Base-by-base conservation (phyloP, 2,888 invertebrate species). In the Agonum fuliginosum region DNA sequence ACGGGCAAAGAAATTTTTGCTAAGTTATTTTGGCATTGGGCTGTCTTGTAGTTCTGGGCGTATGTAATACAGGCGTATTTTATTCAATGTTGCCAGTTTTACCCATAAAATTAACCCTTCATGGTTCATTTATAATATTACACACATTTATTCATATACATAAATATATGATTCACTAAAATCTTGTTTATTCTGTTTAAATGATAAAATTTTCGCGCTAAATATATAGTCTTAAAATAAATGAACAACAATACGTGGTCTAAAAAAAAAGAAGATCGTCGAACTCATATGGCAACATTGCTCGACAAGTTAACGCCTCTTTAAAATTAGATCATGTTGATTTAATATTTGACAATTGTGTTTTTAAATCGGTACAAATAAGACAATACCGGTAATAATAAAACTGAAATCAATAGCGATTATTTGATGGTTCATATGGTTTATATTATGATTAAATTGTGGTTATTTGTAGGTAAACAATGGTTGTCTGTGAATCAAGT, bases 401-500 rank as follows among this genome's bases (percentile, higher is more conserved):
- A 30, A 30, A 3, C 8, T 12, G 3, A 43, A 43, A 43, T n/a
- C 3, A 43, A 10, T 22, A 20, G 3, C 19, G 22, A 22, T 30
- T 72, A 54, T 19, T 12, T n/a, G n/a, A n/a, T n/a, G n/a, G n/a
- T n/a, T n/a, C n/a, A n/a, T n/a, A 14, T 46, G 8, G 19, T 2
- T 1, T 51, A 27, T n/a, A 46, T 58, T 58, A 3, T 27, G 17
- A 30, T 58, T 77, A 71, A 62, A 58, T 76, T n/a, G n/a, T n/a
- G n/a, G n/a, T n/a, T n/a, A n/a, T 62, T 81, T 81, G 51, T 74
- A 82, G 82, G 43, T 54, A 76, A 87, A 91, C 91, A 88, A 96
- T 96, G 95, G 96, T 95, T 86, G 94, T 96, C 86, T 94, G 94
- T 84, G 95, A 95, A 83, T 91, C 91, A 81, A 91, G 89, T 87